phyloP scores from a whole-genome alignment of 2,113 vertebrate species.

The Lepus americanus region DNA sequence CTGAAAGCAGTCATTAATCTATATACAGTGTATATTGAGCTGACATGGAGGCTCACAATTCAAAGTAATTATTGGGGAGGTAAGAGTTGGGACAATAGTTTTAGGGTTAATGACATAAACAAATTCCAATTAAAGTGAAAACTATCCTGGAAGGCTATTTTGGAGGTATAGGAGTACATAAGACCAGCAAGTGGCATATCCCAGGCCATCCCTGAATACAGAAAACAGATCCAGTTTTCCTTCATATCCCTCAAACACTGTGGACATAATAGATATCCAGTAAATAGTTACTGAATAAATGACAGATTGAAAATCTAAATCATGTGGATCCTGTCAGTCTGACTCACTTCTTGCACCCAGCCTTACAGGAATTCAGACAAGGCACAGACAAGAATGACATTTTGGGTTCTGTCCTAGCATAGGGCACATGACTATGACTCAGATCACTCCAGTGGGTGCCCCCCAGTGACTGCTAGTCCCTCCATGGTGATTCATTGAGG shows the following conservation, averaged over 20 bases:
- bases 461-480: background rate
- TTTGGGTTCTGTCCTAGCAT: background rate
- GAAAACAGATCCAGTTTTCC: background rate
- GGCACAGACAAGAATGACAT: background rate
- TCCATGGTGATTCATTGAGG: background rate
- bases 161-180: background rate
- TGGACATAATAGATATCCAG: background rate
- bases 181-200: background rate
- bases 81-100: background rate
- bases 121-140: background rate
- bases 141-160: background rate
- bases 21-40: background rate
- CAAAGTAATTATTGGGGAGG: background rate
- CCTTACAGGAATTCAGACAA: background rate
- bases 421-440: background rate
- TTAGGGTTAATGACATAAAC: background rate
- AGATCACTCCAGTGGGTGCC: background rate
- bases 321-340: background rate
- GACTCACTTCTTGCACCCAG: background rate
- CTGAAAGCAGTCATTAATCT: background rate
- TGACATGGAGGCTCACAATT: background rate
- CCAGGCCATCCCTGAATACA: background rate
- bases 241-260: background rate
- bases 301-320: background rate
- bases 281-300: background rate